Evolutionary conservation across 2,888 invertebrate species (phyloP), one percentile per base, ranked within the genome.

Genomic region (Acleris emargana): DNA sequence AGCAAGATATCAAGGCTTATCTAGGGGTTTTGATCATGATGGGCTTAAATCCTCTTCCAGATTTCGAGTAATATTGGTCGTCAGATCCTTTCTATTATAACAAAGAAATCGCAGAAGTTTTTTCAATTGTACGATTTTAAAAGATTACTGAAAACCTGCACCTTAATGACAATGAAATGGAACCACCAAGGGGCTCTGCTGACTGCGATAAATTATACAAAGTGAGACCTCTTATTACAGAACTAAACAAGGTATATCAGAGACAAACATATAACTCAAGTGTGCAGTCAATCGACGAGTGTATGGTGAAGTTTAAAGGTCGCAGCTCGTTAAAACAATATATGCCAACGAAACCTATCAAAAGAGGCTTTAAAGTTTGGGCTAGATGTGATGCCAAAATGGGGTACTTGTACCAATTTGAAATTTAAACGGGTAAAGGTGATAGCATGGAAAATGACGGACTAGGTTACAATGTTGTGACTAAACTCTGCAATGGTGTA

Each of bases 301-400:
- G 75, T 18, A 78, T 76, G 76, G 71, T 77, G 7, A 76, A 76
- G 54, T 78, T 77, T 68, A 78, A 76, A 64, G 77, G 78, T 0
- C 62, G 72, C 2, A 58, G 68, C 38, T 47, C 62, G 1, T 52
- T 75, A 57, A 76, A 75, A 25, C 73, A 76, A 61, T 78, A 78
- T 50, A 75, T 72, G 72, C 73, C 74, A 1, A 73, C 5, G 25
- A 25, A 25, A 55, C 62, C 58, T 38, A 67, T 67, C 28, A 67
- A 67, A 54, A 7, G 67, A 6, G 67, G 67, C n/a, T 67, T 59
- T 28, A 64, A 64, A 17, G 49, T 57, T 4, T 64, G 59, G 64
- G 57, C 51, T 25, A 25, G 25, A 25, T 25, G 25, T 25, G 25
- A 25, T 25, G 25, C 25, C 25, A 25, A 25, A 25, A 25, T 5